Conservation (phyloP, 2,113 vertebrate genomes). For the Sterrhoptilus dennistouni region DNA sequence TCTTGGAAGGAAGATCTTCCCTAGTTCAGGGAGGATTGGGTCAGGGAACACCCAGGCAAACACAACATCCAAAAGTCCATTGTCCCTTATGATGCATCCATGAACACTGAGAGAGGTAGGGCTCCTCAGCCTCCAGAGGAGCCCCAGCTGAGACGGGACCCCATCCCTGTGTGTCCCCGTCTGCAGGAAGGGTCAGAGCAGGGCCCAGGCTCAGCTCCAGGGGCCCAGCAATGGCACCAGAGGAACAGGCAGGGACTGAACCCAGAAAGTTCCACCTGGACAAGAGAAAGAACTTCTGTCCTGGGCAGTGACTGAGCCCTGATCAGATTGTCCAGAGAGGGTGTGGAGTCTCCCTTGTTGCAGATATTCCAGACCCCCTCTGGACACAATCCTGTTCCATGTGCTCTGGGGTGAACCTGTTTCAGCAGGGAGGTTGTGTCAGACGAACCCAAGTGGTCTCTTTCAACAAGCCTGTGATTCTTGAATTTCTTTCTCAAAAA, state of each 20-base stretch:
- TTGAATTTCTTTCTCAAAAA: not conserved
- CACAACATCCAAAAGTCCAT: too few species aligned
- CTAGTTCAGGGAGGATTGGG: not conserved
- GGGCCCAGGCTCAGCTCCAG: not conserved
- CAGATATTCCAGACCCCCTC: not conserved
- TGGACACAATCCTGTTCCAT: accelerated
- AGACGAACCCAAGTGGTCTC: not conserved
- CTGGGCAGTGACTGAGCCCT: not conserved
- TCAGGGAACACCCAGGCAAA: not conserved
- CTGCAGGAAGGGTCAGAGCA: not conserved
- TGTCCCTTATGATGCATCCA: too few species aligned
- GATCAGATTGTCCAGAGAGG: not conserved
- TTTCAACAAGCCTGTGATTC: not conserved
- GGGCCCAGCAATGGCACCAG: not conserved
- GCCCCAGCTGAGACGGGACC: not conserved
- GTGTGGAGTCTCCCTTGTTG: not conserved
- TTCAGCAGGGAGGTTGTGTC: accelerated
- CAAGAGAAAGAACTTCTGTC: not conserved
- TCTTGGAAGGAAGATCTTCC: not conserved
- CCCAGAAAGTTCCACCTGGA: not conserved
- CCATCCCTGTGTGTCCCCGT: too few species aligned
- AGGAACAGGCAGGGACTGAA: not conserved
- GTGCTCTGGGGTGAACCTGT: accelerated
- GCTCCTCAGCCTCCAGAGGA: not conserved
- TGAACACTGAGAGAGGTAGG: not conserved